Evolutionary conservation across 2,888 invertebrate genomes (phyloP).

Genomic region (Drosophila kambysellisi): DNA sequence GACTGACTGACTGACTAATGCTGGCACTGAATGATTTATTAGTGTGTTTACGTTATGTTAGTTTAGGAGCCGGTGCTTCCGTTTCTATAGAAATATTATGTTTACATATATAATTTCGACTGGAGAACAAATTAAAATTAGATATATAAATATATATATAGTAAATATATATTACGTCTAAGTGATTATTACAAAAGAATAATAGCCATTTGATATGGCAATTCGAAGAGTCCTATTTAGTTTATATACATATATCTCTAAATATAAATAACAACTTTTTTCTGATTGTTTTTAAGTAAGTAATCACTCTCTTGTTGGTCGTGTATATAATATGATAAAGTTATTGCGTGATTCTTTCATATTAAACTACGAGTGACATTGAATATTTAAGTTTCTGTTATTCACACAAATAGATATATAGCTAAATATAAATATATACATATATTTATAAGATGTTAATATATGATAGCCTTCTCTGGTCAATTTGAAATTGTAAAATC

Average conservation of each 20-base stretch:
- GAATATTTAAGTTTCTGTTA: constrained; percentile 51
- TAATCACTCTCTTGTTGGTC: constrained; percentile 17
- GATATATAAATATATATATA: constrained; percentile 20
- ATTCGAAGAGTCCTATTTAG: constrained; percentile 16
- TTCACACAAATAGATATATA: constrained; percentile 13
- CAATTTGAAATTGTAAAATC: constrained; percentile 10
- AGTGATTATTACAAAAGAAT: constrained; percentile 28
- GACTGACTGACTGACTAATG: constrained; percentile 60
- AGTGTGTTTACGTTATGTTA: constrained; percentile 13
- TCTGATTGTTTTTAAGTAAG: constrained; percentile 16
- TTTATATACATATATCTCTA: not conserved
- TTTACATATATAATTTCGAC: constrained; percentile 42
- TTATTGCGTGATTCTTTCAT: constrained; percentile 43
- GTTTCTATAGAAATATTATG: constrained; percentile 24
- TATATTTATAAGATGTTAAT: constrained; percentile 12
- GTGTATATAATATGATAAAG: constrained; percentile 55
- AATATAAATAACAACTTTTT: not conserved
- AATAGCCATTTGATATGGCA: constrained; percentile 41
- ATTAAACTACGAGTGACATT: constrained; percentile 30
- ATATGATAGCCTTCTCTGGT: constrained; percentile 31
- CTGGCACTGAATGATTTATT: not conserved
- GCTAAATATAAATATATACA: constrained; percentile 7
- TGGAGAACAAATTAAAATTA: constrained; percentile 50
- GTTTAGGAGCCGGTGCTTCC: constrained; percentile 50
- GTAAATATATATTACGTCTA: constrained; percentile 15